phyloP scores from a whole-genome alignment of 2,797 vertebrate genomes.

The Melanotaenia boesemani region DNA sequence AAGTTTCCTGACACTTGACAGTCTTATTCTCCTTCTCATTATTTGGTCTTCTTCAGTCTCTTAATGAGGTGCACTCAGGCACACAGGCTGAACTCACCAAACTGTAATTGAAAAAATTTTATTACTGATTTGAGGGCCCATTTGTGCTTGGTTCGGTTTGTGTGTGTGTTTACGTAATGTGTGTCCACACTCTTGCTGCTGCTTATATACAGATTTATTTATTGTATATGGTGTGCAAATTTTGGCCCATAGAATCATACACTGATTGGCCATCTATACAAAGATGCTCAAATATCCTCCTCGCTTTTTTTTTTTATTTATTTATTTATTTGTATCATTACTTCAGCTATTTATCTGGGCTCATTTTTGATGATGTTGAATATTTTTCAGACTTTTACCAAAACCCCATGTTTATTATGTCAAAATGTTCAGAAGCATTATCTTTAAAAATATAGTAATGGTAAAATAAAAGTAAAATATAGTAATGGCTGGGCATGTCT shows the following conservation, averaged over 20 bases:
- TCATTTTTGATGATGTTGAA: no score
- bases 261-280: conserved; percentile 43
- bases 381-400: not conserved
- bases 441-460: not conserved
- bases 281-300: conserved; percentile 26
- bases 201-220: conserved; percentile 28
- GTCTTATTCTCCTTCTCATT: conserved; percentile 17
- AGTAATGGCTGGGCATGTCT: no score
- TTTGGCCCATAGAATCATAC: conserved; percentile 9
- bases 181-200: conserved; percentile 40
- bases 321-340: conserved; percentile 17
- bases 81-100: conserved; percentile 37
- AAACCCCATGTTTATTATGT: not conserved
- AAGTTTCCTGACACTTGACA: conserved; percentile 34
- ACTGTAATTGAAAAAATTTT: conserved; percentile 39
- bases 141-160: conserved; percentile 30
- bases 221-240: conserved; percentile 17
- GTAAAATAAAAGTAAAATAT: no score
- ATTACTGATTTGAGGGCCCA: conserved; percentile 27
- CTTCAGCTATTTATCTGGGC: no score
- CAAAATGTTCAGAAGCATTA: not conserved
- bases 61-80: conserved; percentile 23
- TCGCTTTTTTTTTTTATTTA: conserved; percentile 31
- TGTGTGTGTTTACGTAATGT: conserved; percentile 24
- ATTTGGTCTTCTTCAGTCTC: conserved; percentile 18